Evolutionary conservation across 1,140 invertebrate genomes (phyloP).

Genomic region (Drosophila watanabei): DNA sequence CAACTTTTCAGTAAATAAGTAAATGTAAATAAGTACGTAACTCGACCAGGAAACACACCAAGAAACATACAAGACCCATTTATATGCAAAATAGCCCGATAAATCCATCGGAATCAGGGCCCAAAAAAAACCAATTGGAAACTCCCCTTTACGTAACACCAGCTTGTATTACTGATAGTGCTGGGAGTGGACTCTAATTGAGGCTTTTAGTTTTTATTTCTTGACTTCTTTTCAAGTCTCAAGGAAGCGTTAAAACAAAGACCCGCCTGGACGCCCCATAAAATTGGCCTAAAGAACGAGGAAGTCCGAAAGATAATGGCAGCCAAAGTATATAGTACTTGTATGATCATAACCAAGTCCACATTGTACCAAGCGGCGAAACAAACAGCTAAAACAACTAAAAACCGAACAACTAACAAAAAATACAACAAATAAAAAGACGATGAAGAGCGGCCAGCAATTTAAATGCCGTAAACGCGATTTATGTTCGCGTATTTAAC

Average conservation of each 20-base stretch:
- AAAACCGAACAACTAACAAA: slow-evolving; percentile 35
- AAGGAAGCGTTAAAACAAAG: slow-evolving; percentile 10
- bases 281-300: slow-evolving; percentile 35
- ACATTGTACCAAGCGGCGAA: slow-evolving; percentile 36
- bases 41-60: not conserved
- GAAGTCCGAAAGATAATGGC: slow-evolving; percentile 21
- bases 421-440: not conserved
- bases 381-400: slow-evolving; percentile 35
- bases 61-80: not conserved
- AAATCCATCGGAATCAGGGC: slow-evolving; percentile 1
- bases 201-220: not conserved
- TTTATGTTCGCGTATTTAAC: slow-evolving; percentile 70
- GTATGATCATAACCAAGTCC: slow-evolving; percentile 16
- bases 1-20: not conserved
- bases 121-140: slow-evolving; percentile 10
- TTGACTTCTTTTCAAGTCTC: not conserved
- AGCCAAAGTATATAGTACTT: slow-evolving; percentile 18
- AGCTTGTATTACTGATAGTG: not conserved
- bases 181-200: slow-evolving; percentile 11
- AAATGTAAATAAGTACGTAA: slow-evolving; percentile 8
- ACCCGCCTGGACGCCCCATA: slow-evolving; percentile 5
- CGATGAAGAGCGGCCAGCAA: slow-evolving; percentile 41
- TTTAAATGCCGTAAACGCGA: slow-evolving; percentile 69
- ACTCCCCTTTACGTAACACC: slow-evolving; percentile 1
- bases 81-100: slow-evolving; percentile 2